Conservation (phyloP, 2,797 vertebrate species). For the Antrozous pallidus region DNA sequence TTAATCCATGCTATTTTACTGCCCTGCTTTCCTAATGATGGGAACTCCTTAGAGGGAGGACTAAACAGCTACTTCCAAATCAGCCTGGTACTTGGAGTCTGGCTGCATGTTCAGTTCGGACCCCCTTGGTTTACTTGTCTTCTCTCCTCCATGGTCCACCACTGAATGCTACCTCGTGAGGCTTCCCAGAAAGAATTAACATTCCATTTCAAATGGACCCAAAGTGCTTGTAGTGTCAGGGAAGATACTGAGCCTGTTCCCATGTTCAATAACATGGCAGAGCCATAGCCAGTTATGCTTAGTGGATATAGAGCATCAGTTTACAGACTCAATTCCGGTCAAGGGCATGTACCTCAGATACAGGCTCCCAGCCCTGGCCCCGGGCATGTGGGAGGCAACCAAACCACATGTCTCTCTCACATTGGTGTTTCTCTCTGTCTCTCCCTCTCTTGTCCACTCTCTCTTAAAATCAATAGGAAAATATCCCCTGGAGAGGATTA, state of each 20-base stretch:
- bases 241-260: not conserved
- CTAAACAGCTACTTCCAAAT: not conserved
- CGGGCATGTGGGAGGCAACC: no score
- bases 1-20: not conserved
- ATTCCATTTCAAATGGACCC: slow-evolving; percentile 4
- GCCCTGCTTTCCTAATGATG: not conserved
- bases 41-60: not conserved
- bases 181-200: not conserved
- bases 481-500: no score
- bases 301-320: no score
- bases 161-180: not conserved
- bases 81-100: not conserved
- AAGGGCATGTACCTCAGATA: no score
- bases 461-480: no score
- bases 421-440: no score
- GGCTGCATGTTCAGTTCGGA: not conserved
- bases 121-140: not conserved
- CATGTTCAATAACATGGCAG: not conserved
- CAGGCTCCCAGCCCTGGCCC: no score
- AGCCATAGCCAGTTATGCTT: no score
- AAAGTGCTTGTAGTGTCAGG: not conserved
- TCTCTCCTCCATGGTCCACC: not conserved
- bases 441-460: no score
- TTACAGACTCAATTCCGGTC: no score
- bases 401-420: no score